Conservation (phyloP, 2,113 vertebrate genomes). For the Ophiodon elongatus region DNA sequence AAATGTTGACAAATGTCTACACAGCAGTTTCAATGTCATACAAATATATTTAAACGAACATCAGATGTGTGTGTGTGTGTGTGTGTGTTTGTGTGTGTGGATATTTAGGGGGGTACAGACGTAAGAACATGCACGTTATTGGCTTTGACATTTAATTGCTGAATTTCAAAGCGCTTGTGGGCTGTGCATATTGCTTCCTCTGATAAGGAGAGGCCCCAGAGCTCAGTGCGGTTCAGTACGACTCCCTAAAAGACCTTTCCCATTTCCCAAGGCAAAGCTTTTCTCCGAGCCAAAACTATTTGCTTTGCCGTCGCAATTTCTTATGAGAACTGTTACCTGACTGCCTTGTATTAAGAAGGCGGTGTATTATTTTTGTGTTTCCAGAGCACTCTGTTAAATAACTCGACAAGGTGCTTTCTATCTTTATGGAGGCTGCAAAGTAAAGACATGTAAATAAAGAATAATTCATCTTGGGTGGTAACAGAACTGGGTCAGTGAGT, state of each 20-base stretch:
- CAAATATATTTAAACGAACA: slow-evolving; percentile 38
- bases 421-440: slow-evolving; percentile 23
- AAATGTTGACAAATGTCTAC: slow-evolving; percentile 61
- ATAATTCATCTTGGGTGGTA: slow-evolving; percentile 30
- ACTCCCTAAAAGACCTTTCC: slow-evolving; percentile 59
- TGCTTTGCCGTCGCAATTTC: slow-evolving; percentile 43
- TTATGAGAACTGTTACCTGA: slow-evolving; percentile 56
- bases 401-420: slow-evolving; percentile 31
- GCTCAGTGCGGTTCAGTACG: slow-evolving; percentile 34
- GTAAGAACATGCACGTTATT: slow-evolving; percentile 48
- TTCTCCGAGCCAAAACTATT: slow-evolving; percentile 64
- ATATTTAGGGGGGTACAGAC: slow-evolving; percentile 26
- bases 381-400: slow-evolving; percentile 47
- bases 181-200: slow-evolving; percentile 59
- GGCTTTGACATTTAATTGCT: slow-evolving; percentile 68
- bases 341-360: slow-evolving; percentile 18
- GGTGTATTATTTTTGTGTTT: slow-evolving; percentile 44
- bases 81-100: slow-evolving; percentile 28
- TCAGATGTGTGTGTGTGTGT: slow-evolving; percentile 37
- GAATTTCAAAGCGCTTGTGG: slow-evolving; percentile 56
- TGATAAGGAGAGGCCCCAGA: slow-evolving; percentile 59
- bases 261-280: slow-evolving; percentile 56
- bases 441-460: slow-evolving; percentile 19
- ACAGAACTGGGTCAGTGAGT: slow-evolving; percentile 46
- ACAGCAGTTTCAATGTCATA: slow-evolving; percentile 51